Percentiles rank a stretch among this genome's conserved stretches.
phyloP scores from a whole-genome alignment of 1,140 invertebrate genomes.

The Drosophila kohkoa region DNA sequence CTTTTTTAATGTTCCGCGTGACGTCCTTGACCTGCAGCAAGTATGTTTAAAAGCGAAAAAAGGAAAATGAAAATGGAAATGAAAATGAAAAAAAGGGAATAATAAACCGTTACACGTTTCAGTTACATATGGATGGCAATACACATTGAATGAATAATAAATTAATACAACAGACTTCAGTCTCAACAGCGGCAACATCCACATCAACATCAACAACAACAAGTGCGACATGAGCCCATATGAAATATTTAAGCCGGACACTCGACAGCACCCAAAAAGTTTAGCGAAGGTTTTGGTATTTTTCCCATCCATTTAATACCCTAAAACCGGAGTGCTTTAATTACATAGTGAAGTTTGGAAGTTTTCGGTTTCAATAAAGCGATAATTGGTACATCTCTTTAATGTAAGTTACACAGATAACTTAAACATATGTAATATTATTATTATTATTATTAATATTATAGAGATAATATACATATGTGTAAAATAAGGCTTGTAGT shows the following conservation, averaged over 20 bases:
- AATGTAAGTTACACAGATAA: too few species aligned
- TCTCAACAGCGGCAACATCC: slow-evolving; percentile 12
- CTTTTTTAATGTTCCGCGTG: slow-evolving; percentile 91
- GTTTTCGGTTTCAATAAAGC: too few species aligned
- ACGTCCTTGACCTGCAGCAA: slow-evolving; percentile 86
- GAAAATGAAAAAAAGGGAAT: slow-evolving; percentile 32
- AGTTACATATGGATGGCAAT: slow-evolving; percentile 47
- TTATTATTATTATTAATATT: too few species aligned
- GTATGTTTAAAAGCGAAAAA: background rate
- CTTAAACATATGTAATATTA: too few species aligned
- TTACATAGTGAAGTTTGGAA: background rate
- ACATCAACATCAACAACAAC: slow-evolving; percentile 17
- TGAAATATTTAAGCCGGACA: slow-evolving; percentile 65
- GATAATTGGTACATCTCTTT: too few species aligned
- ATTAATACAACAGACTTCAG: slow-evolving; percentile 56
- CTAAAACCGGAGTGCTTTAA: background rate
- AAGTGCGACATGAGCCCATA: slow-evolving; percentile 38
- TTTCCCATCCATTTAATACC: background rate
- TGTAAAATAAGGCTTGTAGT: too few species aligned
- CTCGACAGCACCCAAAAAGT: slow-evolving; percentile 40
- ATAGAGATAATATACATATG: too few species aligned
- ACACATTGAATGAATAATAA: slow-evolving; percentile 73
- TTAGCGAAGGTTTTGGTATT: background rate
- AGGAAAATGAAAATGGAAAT: background rate
- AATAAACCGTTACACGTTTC: slow-evolving; percentile 65